A percentile compares a stretch with the other conserved stretches of the same genome.
Conservation (phyloP, 2,888 invertebrate species). For the Leptogaster cylindrica region DNA sequence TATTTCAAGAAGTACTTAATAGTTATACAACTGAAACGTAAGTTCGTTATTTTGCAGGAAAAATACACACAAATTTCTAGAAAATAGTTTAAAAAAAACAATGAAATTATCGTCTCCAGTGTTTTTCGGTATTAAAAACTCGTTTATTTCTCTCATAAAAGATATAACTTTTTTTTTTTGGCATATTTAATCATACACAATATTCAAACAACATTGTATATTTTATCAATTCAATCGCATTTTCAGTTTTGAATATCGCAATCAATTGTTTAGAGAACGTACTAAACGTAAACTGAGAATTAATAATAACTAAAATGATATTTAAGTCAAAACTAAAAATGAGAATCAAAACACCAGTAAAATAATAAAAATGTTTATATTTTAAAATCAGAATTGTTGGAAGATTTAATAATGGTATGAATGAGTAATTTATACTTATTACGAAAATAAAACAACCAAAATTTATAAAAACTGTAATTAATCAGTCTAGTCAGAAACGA, state of each 20-base stretch:
- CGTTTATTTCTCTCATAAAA: too few relatives aligned
- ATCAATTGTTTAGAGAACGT: constrained; percentile 9
- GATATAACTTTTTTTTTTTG: too few relatives aligned
- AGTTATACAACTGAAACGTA: background rate
- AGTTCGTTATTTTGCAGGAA: background rate
- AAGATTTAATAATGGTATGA: constrained; percentile 8
- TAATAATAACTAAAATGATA: constrained; percentile 8
- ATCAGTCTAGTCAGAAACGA: background rate
- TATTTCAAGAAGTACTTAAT: background rate
- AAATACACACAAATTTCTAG: too few relatives aligned
- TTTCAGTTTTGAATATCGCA: background rate
- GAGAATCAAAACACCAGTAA: constrained; percentile 37
- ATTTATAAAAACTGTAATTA: background rate
- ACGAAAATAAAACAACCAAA: background rate
- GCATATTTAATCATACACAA: too few relatives aligned
- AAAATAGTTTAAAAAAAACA: too few relatives aligned
- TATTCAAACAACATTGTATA: too few relatives aligned
- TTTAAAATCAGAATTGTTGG: constrained; percentile 21
- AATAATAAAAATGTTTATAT: constrained; percentile 29
- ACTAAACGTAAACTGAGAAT: constrained; percentile 1
- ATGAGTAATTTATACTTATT: constrained; percentile 22
- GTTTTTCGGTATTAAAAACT: too few relatives aligned
- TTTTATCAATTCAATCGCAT: background rate
- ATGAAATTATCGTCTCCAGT: too few relatives aligned
- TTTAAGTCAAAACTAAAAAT: constrained; percentile 18